phyloP scores from a whole-genome alignment of 2,888 invertebrate genomes.

The Encarsia formosa region DNA sequence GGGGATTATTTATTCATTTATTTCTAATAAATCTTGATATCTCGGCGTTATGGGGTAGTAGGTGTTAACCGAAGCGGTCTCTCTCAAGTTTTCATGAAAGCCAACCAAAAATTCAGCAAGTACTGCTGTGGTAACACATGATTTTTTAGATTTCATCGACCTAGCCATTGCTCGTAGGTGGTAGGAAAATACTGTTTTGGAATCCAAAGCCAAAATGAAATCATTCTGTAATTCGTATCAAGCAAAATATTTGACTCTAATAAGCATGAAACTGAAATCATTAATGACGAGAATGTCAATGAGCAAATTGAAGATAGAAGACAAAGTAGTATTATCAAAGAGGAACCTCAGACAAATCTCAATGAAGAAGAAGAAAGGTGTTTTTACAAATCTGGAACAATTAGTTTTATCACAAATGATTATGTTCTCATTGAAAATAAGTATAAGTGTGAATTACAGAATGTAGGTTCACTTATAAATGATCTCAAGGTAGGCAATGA shows the following conservation, averaged over 20 bases:
- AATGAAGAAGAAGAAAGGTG: conserved; percentile 30
- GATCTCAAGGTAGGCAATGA: conserved; percentile 55
- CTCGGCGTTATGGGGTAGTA: too few relatives aligned
- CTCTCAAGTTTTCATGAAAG: too few relatives aligned
- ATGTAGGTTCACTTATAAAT: conserved; percentile 40
- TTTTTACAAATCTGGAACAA: conserved; percentile 52
- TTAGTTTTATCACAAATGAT: conserved; percentile 57
- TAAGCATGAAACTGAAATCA: neutral
- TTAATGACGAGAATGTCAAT: conserved; percentile 5
- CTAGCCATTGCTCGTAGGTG: too few relatives aligned
- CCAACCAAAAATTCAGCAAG: too few relatives aligned
- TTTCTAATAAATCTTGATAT: too few relatives aligned
- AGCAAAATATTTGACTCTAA: conserved; percentile 8
- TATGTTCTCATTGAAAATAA: conserved; percentile 60
- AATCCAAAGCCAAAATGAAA: too few relatives aligned
- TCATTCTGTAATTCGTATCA: conserved; percentile 37
- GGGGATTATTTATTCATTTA: too few relatives aligned
- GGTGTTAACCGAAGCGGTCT: too few relatives aligned
- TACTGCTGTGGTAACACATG: too few relatives aligned
- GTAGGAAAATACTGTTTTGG: too few relatives aligned
- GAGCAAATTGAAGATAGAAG: conserved; percentile 14
- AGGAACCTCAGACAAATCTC: conserved; percentile 7
- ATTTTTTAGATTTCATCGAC: too few relatives aligned
- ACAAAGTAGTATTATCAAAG: conserved; percentile 9
- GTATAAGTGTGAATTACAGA: conserved; percentile 55